Conservation (phyloP, 2,797 vertebrate species). For the Mustela erminea region DNA sequence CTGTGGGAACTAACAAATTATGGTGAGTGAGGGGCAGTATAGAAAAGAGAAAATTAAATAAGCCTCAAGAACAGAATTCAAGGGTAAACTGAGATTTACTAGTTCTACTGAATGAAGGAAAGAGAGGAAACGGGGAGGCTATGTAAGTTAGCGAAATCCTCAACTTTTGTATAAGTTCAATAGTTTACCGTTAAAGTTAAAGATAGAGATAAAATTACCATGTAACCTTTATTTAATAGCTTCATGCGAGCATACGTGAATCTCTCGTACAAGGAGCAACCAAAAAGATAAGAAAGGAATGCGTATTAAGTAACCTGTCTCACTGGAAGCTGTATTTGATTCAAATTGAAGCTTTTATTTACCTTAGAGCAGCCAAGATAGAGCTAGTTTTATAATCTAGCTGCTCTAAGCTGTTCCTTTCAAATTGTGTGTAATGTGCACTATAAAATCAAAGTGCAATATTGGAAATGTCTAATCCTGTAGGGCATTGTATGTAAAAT, state of each 20-base stretch:
- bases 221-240: background rate
- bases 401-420: background rate
- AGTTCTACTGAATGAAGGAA: background rate
- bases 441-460: conserved; percentile 9
- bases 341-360: background rate
- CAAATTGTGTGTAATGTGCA: background rate
- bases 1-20: background rate
- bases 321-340: background rate
- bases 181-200: background rate
- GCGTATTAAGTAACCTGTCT: background rate
- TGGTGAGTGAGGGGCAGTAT: background rate
- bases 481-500: background rate
- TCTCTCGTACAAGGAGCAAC: background rate
- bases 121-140: background rate
- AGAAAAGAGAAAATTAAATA: background rate
- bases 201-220: background rate
- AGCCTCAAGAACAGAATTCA: background rate
- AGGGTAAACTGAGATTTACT: background rate
- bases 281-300: background rate
- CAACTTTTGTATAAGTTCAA: background rate
- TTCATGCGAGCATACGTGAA: background rate
- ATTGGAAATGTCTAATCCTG: background rate
- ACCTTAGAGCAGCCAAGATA: background rate
- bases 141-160: background rate
- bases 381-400: background rate